These are phyloP conservation scores for Heliothis subflexa DNA, from an alignment of 1,140 invertebrate genomes.

Conservation along the genomic window DNA sequence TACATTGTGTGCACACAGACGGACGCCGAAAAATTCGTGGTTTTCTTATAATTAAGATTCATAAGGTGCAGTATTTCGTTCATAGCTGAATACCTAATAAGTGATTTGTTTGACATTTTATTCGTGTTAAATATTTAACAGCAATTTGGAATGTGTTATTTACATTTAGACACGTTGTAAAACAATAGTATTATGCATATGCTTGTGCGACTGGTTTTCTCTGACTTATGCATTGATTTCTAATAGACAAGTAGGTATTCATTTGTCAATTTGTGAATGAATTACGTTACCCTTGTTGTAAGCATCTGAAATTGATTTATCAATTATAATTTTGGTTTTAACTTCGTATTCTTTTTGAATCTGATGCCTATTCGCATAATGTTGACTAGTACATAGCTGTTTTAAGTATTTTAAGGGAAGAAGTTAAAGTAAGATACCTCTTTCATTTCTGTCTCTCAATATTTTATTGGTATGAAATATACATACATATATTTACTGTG, in stretches of 20 bases:
- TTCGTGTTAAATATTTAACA: slow-evolving; percentile 23
- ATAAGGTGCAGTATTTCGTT: slow-evolving; percentile 19
- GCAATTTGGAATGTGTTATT: slow-evolving; percentile 5
- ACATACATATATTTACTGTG: too few species aligned
- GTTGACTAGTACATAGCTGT: too few species aligned
- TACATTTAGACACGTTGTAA: slow-evolving; percentile 16
- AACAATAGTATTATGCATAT: neutral
- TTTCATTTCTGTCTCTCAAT: neutral
- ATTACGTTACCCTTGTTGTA: too few species aligned
- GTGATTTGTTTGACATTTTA: slow-evolving; percentile 30
- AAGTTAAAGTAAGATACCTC: too few species aligned
- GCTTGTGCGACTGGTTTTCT: neutral
- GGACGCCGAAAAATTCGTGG: slow-evolving; percentile 20
- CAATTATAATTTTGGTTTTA: too few species aligned
- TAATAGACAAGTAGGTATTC: too few species aligned
- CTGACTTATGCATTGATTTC: neutral
- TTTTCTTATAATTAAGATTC: slow-evolving; percentile 33
- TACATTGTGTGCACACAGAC: neutral
- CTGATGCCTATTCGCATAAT: too few species aligned
- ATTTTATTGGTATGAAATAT: neutral
- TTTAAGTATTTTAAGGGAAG: too few species aligned
- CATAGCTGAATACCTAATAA: slow-evolving; percentile 17
- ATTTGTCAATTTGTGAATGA: too few species aligned
- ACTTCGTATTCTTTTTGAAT: too few species aligned
- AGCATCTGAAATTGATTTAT: too few species aligned